Evolutionary conservation across 2,797 vertebrate species (phyloP).

Genomic region (Caiman crocodilus): DNA sequence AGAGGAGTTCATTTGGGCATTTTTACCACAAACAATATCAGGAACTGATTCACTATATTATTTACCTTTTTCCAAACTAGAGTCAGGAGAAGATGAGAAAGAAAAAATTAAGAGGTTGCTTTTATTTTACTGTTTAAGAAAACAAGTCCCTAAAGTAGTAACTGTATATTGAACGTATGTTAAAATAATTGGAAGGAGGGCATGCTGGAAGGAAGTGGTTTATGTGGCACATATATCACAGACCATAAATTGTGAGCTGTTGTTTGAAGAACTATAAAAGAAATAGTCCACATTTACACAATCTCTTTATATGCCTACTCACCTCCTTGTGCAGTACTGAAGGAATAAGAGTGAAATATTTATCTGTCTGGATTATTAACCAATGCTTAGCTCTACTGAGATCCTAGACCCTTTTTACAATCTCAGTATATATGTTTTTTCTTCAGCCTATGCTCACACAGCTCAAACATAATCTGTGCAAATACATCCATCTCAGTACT

Average conservation of each 20-base stretch:
- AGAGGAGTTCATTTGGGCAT: not conserved
- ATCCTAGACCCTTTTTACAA: conserved; percentile 41
- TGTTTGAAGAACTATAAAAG: not conserved
- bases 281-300: not conserved
- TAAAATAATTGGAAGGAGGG: not conserved
- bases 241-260: not conserved
- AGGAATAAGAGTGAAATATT: conserved; percentile 49
- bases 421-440: conserved; percentile 43
- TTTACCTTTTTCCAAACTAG: not conserved
- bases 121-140: not conserved
- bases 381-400: conserved; percentile 60
- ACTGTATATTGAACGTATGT: not conserved
- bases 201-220: rapidly evolving
- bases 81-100: not conserved
- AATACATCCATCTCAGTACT: conserved; percentile 52
- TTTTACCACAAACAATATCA: not conserved
- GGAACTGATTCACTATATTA: not conserved
- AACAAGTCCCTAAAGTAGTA: not conserved
- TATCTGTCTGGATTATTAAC: conserved; percentile 71
- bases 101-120: too few relatives aligned
- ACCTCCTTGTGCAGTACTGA: conserved; percentile 42
- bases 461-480: conserved; percentile 56
- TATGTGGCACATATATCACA: not conserved
- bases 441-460: conserved; percentile 65
- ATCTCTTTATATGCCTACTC: rapidly evolving